Evolutionary conservation across 2,113 vertebrate species (phyloP).

Genomic region (Misgurnus mizolepis): DNA sequence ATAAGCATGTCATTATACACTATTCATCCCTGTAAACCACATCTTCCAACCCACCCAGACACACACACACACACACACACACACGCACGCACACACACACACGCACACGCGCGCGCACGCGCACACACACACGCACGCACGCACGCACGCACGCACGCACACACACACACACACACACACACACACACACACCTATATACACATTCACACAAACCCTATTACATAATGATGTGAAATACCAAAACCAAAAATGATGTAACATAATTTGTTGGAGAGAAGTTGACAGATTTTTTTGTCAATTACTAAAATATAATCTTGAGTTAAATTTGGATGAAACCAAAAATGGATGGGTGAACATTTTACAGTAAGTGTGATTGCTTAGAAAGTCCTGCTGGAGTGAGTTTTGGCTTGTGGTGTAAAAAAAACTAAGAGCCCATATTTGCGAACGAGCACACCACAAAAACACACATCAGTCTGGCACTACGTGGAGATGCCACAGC

Average conservation of each 20-base stretch:
- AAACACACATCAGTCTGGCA: conserved; percentile 6
- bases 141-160: not conserved
- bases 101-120: no score
- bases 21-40: no score
- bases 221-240: conserved; percentile 2
- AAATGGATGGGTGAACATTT: no score
- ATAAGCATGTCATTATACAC: no score
- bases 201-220: not conserved
- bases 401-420: conserved; percentile 18
- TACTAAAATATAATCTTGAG: not conserved
- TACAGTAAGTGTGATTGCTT: not conserved
- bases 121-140: no score
- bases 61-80: not conserved
- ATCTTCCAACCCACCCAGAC: no score
- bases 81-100: no score
- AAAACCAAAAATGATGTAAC: conserved; percentile 24
- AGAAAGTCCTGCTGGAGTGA: conserved; percentile 8
- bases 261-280: not conserved
- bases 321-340: not conserved
- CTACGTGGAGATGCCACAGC: conserved; percentile 43
- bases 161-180: no score
- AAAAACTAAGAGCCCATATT: conserved; percentile 52
- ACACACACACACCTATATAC: no score
- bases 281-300: conserved; percentile 1
- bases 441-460: conserved; percentile 10